Evolutionary conservation across 1,140 invertebrate genomes (phyloP).

Genomic region (Pristionchus pacificus): DNA sequence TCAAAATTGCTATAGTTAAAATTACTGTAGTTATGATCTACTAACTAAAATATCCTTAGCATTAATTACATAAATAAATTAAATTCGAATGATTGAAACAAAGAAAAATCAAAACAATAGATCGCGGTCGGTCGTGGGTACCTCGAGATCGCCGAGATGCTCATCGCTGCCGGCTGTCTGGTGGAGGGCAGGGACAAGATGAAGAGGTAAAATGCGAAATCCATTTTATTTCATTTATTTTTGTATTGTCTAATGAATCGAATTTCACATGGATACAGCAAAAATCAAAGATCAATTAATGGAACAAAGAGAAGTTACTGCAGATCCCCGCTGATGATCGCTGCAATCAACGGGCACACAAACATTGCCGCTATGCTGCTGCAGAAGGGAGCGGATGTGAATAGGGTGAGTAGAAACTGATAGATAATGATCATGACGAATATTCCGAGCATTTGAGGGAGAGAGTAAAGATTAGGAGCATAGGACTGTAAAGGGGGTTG

Average conservation of each 20-base stretch:
- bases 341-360: slow-evolving; percentile 63
- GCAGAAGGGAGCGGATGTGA: slow-evolving; percentile 60
- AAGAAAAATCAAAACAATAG: no score
- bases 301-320: background rate
- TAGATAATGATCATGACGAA: no score
- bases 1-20: no score
- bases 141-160: slow-evolving; percentile 40
- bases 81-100: no score
- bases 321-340: slow-evolving; percentile 61
- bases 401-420: slow-evolving; percentile 33
- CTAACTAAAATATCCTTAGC: no score
- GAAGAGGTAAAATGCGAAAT: slow-evolving; percentile 55
- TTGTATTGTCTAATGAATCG: no score
- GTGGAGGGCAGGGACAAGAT: slow-evolving; percentile 58
- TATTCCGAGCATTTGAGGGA: no score
- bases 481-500: no score
- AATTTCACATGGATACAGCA: background rate
- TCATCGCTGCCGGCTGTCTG: slow-evolving; percentile 39
- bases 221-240: no score
- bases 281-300: background rate
- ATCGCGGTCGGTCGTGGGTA: slow-evolving; percentile 33
- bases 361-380: slow-evolving; percentile 62
- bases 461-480: no score
- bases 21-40: background rate
- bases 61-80: no score